These are phyloP conservation scores for Chromobotia macracanthus DNA, from an alignment of 2,797 vertebrate species.

Conservation along the genomic window DNA sequence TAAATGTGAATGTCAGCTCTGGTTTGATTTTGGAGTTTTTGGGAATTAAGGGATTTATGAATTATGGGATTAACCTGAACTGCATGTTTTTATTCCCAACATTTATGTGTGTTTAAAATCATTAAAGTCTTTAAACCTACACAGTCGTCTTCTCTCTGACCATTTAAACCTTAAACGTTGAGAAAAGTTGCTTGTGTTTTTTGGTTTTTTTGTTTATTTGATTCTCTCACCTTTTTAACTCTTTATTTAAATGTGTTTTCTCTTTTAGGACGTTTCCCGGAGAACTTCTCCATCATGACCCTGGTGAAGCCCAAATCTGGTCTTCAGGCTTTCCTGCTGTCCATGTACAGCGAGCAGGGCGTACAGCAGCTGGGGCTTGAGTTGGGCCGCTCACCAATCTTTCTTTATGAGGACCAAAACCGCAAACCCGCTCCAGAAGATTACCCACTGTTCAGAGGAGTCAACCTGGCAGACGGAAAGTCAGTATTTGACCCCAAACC, in stretches of 20 bases:
- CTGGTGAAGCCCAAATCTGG: constrained; percentile 84
- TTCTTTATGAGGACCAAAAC: constrained; percentile 89
- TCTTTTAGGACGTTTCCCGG: constrained; percentile 82
- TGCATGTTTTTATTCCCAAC: neutral
- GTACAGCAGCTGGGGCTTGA: constrained; percentile 88
- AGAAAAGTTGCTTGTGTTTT: neutral
- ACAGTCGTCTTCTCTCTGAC: neutral
- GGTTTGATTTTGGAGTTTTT: neutral
- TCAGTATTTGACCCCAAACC: constrained; percentile 75
- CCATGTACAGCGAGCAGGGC: constrained; percentile 87
- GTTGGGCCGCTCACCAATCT: constrained; percentile 85
- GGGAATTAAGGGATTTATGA: constrained; percentile 32
- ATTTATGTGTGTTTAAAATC: constrained; percentile 52
- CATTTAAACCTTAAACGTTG: neutral
- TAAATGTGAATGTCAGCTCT: constrained; percentile 4
- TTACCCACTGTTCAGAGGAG: constrained; percentile 85
- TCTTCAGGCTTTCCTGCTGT: constrained; percentile 86
- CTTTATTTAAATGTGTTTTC: neutral
- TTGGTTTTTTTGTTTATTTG: neutral
- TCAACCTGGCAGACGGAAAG: constrained; percentile 89
- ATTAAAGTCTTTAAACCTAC: neutral
- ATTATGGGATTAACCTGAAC: neutral
- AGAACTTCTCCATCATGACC: constrained; percentile 90
- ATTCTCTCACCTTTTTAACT: no score
- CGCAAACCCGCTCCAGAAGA: constrained; percentile 84